Conservation (phyloP, 2,888 invertebrate species). For the Drosophila lacicola region DNA sequence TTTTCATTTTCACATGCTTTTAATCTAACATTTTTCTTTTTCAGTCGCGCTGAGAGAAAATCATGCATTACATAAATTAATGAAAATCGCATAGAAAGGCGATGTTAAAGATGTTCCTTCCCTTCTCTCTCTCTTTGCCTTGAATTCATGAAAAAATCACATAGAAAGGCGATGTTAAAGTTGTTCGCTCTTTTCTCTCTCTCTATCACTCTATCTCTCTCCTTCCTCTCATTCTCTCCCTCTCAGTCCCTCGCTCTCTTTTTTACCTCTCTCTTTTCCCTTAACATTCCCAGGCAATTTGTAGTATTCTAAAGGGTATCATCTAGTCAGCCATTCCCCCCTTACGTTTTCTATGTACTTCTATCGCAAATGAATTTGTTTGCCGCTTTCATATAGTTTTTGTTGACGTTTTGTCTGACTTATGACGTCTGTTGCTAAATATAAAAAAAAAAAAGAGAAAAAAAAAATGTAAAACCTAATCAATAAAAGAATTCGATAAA, state of each 20-base stretch:
- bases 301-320: neutral
- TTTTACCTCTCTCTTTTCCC: neutral
- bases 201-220: neutral
- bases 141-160: neutral
- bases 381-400: conserved; percentile 26
- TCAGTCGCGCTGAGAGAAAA: too few species aligned
- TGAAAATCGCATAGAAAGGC: too few species aligned
- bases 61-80: too few species aligned
- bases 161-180: neutral
- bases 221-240: too few species aligned
- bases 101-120: too few species aligned
- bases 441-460: conserved; percentile 24
- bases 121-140: neutral
- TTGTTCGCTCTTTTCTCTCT: neutral
- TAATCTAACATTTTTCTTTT: neutral
- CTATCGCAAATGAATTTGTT: conserved; percentile 70
- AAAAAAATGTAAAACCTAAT: conserved; percentile 36
- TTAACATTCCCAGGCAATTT: too few species aligned
- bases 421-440: conserved; percentile 57
- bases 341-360: conserved; percentile 22
- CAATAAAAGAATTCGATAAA: conserved; percentile 27
- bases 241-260: too few species aligned
- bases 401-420: conserved; percentile 30
- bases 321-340: neutral
- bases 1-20: too few species aligned